Conservation (phyloP, 2,888 invertebrate species). For the Pristionchus entomophagus region DNA sequence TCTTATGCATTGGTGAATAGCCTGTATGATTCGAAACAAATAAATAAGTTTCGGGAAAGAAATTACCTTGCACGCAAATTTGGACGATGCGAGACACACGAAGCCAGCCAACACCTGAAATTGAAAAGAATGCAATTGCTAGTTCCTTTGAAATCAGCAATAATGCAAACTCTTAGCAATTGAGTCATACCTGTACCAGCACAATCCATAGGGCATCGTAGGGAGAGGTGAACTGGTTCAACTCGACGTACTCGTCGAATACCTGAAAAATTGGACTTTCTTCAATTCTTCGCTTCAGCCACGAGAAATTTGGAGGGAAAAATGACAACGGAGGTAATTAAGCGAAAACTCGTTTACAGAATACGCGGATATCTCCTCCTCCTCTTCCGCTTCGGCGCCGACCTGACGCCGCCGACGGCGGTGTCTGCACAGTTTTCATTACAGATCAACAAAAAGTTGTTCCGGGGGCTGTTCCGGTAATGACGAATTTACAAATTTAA, state of each 20-base stretch:
- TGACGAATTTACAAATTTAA: no score
- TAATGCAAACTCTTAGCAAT: not conserved
- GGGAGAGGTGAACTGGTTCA: slow-evolving; percentile 73
- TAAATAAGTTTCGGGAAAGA: no score
- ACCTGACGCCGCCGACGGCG: slow-evolving; percentile 24
- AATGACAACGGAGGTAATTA: no score
- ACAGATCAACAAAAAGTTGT: no score
- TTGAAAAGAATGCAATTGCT: no score
- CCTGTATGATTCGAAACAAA: no score
- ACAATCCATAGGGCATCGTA: slow-evolving; percentile 76
- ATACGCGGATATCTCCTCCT: slow-evolving; percentile 68
- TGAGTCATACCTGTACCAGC: slow-evolving; percentile 69
- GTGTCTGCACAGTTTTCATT: not conserved
- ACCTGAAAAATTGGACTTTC: slow-evolving; percentile 57
- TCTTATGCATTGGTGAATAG: no score
- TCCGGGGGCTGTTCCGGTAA: no score
- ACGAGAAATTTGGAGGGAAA: no score
- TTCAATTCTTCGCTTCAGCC: not conserved
- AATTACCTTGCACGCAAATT: slow-evolving; percentile 79
- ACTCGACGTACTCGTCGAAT: slow-evolving; percentile 71
- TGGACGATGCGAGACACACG: slow-evolving; percentile 78
- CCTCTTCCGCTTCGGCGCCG: slow-evolving; percentile 51
- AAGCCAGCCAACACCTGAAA: slow-evolving; percentile 74
- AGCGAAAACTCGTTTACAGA: no score
- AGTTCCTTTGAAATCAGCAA: no score